Conservation (phyloP, 2,113 vertebrate species). For the Ramphastos sulfuratus region DNA sequence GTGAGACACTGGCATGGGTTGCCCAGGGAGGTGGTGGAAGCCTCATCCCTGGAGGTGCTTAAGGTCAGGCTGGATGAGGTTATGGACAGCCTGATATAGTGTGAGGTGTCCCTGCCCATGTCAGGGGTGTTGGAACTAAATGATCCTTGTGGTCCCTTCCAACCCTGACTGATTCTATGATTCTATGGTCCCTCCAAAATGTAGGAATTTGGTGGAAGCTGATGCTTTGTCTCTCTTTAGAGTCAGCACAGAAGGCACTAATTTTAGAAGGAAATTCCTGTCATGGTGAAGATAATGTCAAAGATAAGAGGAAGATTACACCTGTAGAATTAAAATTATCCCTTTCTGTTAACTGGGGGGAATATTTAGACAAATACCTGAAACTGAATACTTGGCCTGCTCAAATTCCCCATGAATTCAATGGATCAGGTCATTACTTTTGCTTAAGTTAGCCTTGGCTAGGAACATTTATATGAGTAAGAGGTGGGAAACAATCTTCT, state of each 20-base stretch:
- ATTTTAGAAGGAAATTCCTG: not conserved
- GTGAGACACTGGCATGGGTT: too few relatives aligned
- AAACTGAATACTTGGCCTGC: not conserved
- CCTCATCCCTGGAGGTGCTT: too few relatives aligned
- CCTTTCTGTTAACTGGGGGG: not conserved
- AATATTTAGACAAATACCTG: not conserved
- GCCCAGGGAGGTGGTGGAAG: too few relatives aligned
- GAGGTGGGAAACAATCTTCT: not conserved
- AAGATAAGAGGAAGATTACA: conserved; percentile 3
- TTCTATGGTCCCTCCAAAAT: too few relatives aligned
- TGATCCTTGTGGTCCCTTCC: too few relatives aligned
- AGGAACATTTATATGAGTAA: not conserved
- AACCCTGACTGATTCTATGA: too few relatives aligned
- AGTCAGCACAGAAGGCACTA: not conserved
- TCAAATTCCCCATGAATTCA: not conserved
- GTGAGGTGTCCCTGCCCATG: too few relatives aligned
- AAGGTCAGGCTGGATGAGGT: too few relatives aligned
- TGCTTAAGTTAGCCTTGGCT: not conserved
- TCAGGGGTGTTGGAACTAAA: too few relatives aligned
- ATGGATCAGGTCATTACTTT: not conserved
- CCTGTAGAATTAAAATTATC: not conserved
- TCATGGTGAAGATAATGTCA: not conserved
- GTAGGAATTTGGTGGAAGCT: not conserved
- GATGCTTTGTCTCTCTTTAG: not conserved
- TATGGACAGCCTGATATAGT: too few relatives aligned